Evolutionary conservation across 2,888 invertebrate species (phyloP).

Genomic region (Chironomus riparius): DNA sequence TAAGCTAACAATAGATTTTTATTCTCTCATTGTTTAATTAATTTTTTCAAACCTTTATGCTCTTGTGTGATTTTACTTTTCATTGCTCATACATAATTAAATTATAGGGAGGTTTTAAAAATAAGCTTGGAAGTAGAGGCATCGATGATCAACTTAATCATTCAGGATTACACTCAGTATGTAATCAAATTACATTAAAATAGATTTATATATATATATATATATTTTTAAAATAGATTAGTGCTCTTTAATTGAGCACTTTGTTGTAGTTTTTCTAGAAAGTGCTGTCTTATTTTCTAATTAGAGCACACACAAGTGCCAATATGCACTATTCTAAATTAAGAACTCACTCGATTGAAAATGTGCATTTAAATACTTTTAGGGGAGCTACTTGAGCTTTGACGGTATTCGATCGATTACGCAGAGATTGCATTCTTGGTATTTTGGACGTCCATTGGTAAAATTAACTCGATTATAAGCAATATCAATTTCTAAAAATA

Average conservation of each 20-base stretch:
- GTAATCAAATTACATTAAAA: not conserved
- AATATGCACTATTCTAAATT: too few species aligned
- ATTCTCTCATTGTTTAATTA: not conserved
- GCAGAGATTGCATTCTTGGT: conserved; percentile 24
- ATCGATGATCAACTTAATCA: conserved; percentile 21
- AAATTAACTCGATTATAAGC: too few species aligned
- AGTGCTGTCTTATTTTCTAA: too few species aligned
- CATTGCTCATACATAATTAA: not conserved
- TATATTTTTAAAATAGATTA: too few species aligned
- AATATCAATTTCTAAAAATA: too few species aligned
- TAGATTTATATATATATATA: not conserved
- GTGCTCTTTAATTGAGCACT: too few species aligned
- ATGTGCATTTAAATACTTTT: not conserved
- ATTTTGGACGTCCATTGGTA: conserved; percentile 24
- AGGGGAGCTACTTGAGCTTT: conserved; percentile 24
- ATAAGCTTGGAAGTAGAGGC: conserved; percentile 21
- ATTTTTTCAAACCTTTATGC: not conserved
- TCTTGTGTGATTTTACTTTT: not conserved
- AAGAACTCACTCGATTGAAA: too few species aligned
- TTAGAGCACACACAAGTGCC: too few species aligned
- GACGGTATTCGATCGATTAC: conserved; percentile 26
- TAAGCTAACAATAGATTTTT: not conserved
- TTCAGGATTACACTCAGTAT: conserved; percentile 27
- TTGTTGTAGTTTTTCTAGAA: too few species aligned
- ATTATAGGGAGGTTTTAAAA: conserved; percentile 24